Evolutionary conservation across 2,797 vertebrate genomes (phyloP).

Genomic region (Neosilurus hyrtlii): DNA sequence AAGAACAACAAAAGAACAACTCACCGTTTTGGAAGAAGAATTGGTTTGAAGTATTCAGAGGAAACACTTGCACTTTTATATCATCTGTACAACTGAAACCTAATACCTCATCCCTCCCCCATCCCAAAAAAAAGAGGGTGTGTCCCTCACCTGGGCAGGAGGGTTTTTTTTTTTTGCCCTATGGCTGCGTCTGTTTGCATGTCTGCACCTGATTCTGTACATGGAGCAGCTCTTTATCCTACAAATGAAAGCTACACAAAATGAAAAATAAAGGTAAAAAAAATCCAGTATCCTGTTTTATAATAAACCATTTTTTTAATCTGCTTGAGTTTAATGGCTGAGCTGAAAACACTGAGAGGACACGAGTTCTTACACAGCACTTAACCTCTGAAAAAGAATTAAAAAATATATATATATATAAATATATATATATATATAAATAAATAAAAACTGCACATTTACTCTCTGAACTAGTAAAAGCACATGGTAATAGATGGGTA

Average conservation of each 20-base stretch:
- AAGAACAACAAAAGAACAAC: background rate
- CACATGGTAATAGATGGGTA: slow-evolving; percentile 12
- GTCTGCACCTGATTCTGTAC: no score
- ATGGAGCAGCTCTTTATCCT: background rate
- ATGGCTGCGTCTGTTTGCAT: slow-evolving; percentile 8
- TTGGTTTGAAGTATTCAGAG: background rate
- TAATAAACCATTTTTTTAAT: background rate
- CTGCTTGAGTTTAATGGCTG: background rate
- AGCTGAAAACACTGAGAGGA: background rate
- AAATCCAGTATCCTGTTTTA: background rate
- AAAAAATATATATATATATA: no score
- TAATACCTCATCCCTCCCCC: background rate
- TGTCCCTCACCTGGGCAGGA: slow-evolving; percentile 29
- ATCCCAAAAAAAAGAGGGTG: slow-evolving; percentile 24
- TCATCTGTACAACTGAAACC: slow-evolving; percentile 6
- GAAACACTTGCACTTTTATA: background rate
- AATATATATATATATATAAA: no score
- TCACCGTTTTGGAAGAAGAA: slow-evolving; percentile 16
- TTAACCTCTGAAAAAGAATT: slow-evolving; percentile 5
- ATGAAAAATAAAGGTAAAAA: no score
- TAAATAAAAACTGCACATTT: background rate
- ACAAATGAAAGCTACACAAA: background rate
- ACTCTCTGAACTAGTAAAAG: slow-evolving; percentile 30
- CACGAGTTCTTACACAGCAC: slow-evolving; percentile 16
- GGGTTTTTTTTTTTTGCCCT: background rate